These are phyloP conservation scores for Caenorhabditis sp. DNA, from an alignment of 2,888 invertebrate species.

Conservation along the genomic window DNA sequence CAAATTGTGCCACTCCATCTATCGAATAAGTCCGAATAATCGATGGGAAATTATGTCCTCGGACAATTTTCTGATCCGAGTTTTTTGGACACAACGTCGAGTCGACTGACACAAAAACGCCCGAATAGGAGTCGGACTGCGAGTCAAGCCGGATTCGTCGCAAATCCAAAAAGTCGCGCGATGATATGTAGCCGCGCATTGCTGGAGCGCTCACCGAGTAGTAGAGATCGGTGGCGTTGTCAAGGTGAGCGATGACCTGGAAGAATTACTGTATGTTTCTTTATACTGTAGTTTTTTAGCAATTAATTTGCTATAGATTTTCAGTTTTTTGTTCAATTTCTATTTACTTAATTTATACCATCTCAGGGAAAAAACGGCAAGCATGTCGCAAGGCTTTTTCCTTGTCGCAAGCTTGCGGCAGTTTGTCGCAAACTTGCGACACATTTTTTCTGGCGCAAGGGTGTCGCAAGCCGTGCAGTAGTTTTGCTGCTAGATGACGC, in stretches of 20 bases:
- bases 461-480: too few relatives aligned
- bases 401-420: too few relatives aligned
- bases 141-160: slow-evolving; percentile 33
- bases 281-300: too few relatives aligned
- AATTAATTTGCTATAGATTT: too few relatives aligned
- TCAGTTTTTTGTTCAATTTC: too few relatives aligned
- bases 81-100: slow-evolving; percentile 41
- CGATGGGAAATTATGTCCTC: slow-evolving; percentile 50
- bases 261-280: too few relatives aligned
- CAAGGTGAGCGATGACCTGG: slow-evolving; percentile 50
- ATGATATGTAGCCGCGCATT: slow-evolving; percentile 63
- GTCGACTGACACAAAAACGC: slow-evolving; percentile 49
- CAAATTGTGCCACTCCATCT: slow-evolving; percentile 25
- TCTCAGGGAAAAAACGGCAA: too few relatives aligned
- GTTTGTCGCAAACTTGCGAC: too few relatives aligned
- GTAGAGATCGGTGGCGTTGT: slow-evolving; percentile 57
- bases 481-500: too few relatives aligned
- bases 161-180: slow-evolving; percentile 51
- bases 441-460: too few relatives aligned
- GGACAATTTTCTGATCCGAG: slow-evolving; percentile 39
- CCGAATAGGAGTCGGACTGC: slow-evolving; percentile 20
- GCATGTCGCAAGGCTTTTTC: too few relatives aligned
- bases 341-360: too few relatives aligned
- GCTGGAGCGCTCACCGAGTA: slow-evolving; percentile 63
- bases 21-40: slow-evolving; percentile 33